Conservation (phyloP, 2,888 invertebrate genomes). For the Drosophila formosana region DNA sequence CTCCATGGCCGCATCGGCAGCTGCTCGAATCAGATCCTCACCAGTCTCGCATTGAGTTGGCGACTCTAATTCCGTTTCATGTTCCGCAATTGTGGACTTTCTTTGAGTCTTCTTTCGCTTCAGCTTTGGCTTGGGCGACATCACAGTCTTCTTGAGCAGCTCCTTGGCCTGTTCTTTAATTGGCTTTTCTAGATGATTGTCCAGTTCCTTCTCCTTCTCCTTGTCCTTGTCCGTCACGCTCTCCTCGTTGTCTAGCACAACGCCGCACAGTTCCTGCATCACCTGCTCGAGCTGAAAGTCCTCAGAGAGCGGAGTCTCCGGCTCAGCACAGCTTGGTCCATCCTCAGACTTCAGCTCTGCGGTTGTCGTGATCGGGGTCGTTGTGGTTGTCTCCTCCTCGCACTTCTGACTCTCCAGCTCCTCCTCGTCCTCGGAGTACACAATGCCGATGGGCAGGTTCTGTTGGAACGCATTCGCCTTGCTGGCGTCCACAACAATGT, state of each 20-base stretch:
- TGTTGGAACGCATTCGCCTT: constrained; percentile 58
- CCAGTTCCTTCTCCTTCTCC: background rate
- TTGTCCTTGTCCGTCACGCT: background rate
- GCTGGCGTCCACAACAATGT: constrained; percentile 55
- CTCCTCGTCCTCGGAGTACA: constrained; percentile 53
- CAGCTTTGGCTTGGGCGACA: background rate
- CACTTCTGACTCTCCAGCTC: constrained; percentile 3
- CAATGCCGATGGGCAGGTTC: constrained; percentile 62
- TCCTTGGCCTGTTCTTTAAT: no score
- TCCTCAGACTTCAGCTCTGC: background rate
- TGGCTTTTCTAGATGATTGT: no score
- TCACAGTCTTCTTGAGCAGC: no score
- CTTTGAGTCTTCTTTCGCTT: background rate
- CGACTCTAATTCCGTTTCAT: no score
- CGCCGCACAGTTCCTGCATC: constrained; percentile 54
- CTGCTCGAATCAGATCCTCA: no score
- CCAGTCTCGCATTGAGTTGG: no score
- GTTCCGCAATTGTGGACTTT: background rate
- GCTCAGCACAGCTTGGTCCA: background rate
- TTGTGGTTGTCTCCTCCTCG: background rate
- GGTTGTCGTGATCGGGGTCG: background rate
- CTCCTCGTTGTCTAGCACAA: background rate
- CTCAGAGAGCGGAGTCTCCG: background rate
- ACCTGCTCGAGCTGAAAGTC: constrained; percentile 54
- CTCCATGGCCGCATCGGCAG: no score